Percentiles rank a stretch among this genome's conserved stretches.
phyloP scores from a whole-genome alignment of 1,140 invertebrate genomes.

The Apis dorsata region DNA sequence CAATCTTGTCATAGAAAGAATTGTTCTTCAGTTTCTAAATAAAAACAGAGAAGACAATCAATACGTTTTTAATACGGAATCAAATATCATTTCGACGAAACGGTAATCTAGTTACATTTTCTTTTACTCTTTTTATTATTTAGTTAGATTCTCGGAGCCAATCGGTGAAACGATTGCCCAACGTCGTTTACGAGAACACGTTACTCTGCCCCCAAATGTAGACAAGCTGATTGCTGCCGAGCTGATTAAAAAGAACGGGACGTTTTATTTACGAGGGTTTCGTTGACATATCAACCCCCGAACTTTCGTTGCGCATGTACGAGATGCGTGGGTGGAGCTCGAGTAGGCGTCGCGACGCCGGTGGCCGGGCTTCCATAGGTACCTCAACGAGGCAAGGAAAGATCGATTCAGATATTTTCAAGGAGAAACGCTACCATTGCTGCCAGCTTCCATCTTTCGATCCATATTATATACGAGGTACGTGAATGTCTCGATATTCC shows the following conservation, averaged over 20 bases:
- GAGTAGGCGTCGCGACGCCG: conserved; percentile 59
- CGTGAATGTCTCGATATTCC: background rate
- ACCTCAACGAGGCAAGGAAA: conserved; percentile 39
- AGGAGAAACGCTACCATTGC: conserved; percentile 49
- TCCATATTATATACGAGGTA: no score
- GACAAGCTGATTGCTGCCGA: conserved; percentile 46
- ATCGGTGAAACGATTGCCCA: background rate
- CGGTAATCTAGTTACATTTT: background rate
- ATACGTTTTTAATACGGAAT: background rate
- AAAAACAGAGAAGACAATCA: no score
- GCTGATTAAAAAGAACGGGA: conserved; percentile 69
- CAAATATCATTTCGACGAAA: background rate
- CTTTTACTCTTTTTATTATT: background rate
- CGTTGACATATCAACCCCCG: conserved; percentile 67
- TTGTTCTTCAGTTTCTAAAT: background rate
- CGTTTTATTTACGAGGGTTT: conserved; percentile 70
- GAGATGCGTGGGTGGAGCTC: conserved; percentile 62
- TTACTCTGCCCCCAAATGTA: conserved; percentile 5
- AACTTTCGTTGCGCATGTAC: conserved; percentile 62
- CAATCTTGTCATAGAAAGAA: no score
- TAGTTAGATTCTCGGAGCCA: background rate
- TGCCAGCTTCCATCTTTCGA: conserved; percentile 23
- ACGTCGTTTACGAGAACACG: conserved; percentile 20
- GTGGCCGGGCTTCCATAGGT: conserved; percentile 58
- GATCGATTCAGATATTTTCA: conserved; percentile 55